Conservation (phyloP, 2,113 vertebrate genomes). For the Psittacus erithacus region DNA sequence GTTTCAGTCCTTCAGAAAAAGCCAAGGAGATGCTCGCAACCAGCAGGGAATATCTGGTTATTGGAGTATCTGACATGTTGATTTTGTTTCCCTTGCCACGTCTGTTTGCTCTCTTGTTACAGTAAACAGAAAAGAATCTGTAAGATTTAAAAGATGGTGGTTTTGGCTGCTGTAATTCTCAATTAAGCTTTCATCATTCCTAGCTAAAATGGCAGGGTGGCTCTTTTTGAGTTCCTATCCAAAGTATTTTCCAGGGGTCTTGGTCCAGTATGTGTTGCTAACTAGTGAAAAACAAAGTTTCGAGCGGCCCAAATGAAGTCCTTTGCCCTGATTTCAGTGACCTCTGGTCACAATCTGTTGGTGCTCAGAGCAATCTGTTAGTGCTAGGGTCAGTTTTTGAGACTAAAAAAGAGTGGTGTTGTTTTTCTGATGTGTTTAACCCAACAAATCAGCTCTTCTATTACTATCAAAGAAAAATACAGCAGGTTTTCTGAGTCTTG, state of each 20-base stretch:
- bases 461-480: fast-evolving
- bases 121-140: neutral
- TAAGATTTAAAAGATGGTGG: neutral
- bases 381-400: neutral
- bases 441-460: neutral
- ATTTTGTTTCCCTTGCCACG: neutral
- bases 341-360: neutral
- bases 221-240: neutral
- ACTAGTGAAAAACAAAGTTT: neutral
- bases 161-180: neutral
- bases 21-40: neutral
- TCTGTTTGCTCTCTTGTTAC: neutral
- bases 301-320: neutral
- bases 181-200: neutral
- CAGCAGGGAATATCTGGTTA: neutral
- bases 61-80: neutral
- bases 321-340: neutral
- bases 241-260: neutral
- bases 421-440: neutral
- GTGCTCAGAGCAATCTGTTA: neutral
- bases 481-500: neutral
- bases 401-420: neutral
- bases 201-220: neutral
- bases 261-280: neutral
- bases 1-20: neutral